These are phyloP conservation scores for Orbicella faveolata DNA, from an alignment of 64 coral and sea anemone species.

Conservation along the genomic window DNA sequence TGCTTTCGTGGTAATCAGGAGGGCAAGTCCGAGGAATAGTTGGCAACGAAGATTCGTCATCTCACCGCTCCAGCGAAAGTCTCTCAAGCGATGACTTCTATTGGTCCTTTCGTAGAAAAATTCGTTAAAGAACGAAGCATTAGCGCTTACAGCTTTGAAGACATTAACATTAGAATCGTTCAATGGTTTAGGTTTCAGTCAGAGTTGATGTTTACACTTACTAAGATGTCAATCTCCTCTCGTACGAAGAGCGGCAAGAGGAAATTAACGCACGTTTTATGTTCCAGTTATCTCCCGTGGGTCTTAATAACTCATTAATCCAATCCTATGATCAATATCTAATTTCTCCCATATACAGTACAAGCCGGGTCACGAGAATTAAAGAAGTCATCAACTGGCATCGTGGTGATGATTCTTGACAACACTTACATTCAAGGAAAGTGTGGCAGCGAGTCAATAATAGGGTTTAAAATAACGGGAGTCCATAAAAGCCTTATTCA, in stretches of 20 bases:
- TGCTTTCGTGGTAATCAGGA: background rate
- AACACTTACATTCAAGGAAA: background rate
- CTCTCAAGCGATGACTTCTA: background rate
- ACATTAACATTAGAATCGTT: constrained; percentile 28
- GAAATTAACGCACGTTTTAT: background rate
- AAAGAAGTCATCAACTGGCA: background rate
- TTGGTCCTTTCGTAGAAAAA: background rate
- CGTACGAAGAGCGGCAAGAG: background rate
- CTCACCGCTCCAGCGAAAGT: background rate
- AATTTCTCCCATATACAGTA: background rate
- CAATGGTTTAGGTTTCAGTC: constrained; percentile 22
- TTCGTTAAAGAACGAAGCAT: background rate
- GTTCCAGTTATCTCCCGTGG: background rate
- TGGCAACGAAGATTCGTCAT: background rate
- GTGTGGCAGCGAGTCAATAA: too few species aligned
- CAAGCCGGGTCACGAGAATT: background rate
- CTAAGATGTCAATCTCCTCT: constrained; percentile 38
- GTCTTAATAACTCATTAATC: constrained; percentile 14
- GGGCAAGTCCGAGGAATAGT: background rate
- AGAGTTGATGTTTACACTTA: constrained; percentile 46
- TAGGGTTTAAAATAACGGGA: too few species aligned
- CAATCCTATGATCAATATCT: background rate
- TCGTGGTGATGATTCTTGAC: background rate
- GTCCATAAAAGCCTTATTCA: background rate
- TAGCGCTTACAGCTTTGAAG: background rate